These are phyloP conservation scores for Drosophila meridionalis DNA, from an alignment of 2,888 invertebrate species.

Conservation along the genomic window DNA sequence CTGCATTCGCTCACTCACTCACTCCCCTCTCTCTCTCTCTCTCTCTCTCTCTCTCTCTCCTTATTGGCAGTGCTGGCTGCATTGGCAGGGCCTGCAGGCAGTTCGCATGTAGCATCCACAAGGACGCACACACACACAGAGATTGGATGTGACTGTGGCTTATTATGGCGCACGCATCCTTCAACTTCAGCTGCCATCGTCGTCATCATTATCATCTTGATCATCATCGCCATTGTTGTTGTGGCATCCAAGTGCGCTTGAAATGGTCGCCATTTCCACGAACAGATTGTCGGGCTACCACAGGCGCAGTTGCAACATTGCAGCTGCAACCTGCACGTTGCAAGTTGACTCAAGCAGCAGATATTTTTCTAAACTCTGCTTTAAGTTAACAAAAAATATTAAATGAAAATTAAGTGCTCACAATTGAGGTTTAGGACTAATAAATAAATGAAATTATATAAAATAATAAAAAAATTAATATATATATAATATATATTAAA, in stretches of 20 bases:
- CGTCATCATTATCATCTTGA: slow-evolving; percentile 34
- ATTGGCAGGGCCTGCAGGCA: slow-evolving; percentile 53
- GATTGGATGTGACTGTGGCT: slow-evolving; percentile 51
- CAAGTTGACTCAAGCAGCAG: slow-evolving; percentile 9
- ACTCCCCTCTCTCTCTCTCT: not conserved
- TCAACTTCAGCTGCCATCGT: slow-evolving; percentile 69
- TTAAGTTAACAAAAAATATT: not conserved
- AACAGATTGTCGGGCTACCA: slow-evolving; percentile 36
- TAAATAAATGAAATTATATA: not conserved
- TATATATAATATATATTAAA: not conserved
- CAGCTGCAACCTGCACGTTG: slow-evolving; percentile 28
- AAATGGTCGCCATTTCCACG: slow-evolving; percentile 38
- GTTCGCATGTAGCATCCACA: slow-evolving; percentile 57
- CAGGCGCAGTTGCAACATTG: slow-evolving; percentile 22
- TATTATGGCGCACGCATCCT: slow-evolving; percentile 78
- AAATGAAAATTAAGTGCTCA: not conserved
- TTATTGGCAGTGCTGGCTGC: slow-evolving; percentile 47
- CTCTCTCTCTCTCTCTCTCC: not conserved
- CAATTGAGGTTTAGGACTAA: not conserved
- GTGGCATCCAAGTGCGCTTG: slow-evolving; percentile 43
- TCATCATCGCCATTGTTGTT: slow-evolving; percentile 29
- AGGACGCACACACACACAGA: slow-evolving; percentile 43
- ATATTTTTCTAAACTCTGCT: not conserved
- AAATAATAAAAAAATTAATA: not conserved
- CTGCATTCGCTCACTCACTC: slow-evolving; percentile 39